phyloP scores from a whole-genome alignment of 2,113 vertebrate species.

The Atherinomorus stipes region DNA sequence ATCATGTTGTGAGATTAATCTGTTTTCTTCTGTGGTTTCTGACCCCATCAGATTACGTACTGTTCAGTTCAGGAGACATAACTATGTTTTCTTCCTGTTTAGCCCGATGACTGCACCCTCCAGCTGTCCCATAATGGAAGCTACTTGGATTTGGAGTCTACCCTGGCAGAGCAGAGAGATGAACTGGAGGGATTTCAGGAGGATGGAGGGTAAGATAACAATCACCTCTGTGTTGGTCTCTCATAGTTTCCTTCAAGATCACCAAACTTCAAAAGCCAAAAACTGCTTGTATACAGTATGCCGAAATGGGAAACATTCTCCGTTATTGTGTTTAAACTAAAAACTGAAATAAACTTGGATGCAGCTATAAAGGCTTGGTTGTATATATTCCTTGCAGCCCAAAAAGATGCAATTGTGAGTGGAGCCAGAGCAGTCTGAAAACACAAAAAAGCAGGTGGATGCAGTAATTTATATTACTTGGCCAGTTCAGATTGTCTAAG shows the following conservation, averaged over 20 bases:
- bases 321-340: not conserved
- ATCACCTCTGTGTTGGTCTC: conserved; percentile 6
- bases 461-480: conserved; percentile 20
- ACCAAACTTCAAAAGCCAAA: conserved; percentile 10
- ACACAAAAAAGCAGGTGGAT: conserved; percentile 55
- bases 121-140: conserved; percentile 95
- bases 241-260: not conserved
- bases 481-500: conserved; percentile 33
- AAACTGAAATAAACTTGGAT: conserved; percentile 18
- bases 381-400: conserved; percentile 36
- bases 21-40: not conserved
- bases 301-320: conserved; percentile 21
- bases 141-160: conserved; percentile 97
- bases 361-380: conserved; percentile 16
- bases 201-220: conserved; percentile 91
- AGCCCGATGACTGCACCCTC: conserved; percentile 97
- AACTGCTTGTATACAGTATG: not conserved
- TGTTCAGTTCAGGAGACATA: not conserved
- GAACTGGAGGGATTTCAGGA: conserved; percentile 97
- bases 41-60: not conserved
- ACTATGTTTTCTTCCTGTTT: conserved; percentile 50
- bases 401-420: conserved; percentile 42
- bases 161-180: conserved; percentile 92
- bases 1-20: not conserved
- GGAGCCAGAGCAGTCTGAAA: conserved; percentile 46